Evolutionary conservation across 2,113 vertebrate genomes (phyloP).

Genomic region (Nothobranchius kuhntae): DNA sequence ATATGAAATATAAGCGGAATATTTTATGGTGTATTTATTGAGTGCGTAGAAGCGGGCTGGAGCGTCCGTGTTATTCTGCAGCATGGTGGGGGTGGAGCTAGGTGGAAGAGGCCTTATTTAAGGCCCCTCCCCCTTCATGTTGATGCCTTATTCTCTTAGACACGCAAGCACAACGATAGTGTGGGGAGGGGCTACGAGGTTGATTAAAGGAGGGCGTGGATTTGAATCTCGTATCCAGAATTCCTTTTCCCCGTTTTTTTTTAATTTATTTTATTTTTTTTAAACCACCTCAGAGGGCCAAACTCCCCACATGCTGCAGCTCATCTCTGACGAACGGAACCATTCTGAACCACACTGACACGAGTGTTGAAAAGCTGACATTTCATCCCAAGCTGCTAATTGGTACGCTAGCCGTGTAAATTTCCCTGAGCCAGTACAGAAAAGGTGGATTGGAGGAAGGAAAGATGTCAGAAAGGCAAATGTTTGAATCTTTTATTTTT

Average conservation of each 20-base stretch:
- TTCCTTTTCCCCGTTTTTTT: conserved; percentile 26
- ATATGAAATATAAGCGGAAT: conserved; percentile 79
- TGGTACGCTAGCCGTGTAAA: conserved; percentile 59
- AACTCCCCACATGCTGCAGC: conserved; percentile 53
- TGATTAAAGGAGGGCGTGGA: conserved; percentile 18
- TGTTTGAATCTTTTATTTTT: background rate
- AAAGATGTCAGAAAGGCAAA: conserved; percentile 30
- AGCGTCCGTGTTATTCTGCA: conserved; percentile 68
- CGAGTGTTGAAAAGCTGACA: conserved; percentile 50
- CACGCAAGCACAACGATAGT: conserved; percentile 77
- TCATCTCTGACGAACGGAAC: conserved; percentile 69
- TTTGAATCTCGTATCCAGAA: conserved; percentile 17
- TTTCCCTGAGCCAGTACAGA: conserved; percentile 44
- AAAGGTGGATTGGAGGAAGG: conserved; percentile 18
- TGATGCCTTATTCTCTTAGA: conserved; percentile 69
- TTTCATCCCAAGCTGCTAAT: conserved; percentile 74
- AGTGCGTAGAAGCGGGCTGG: conserved; percentile 72
- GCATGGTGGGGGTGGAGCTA: conserved; percentile 62
- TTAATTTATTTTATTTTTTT: too few species aligned
- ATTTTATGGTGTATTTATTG: conserved; percentile 86
- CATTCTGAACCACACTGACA: conserved; percentile 69
- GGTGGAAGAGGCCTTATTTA: conserved; percentile 30
- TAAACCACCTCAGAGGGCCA: conserved; percentile 34
- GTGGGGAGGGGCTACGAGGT: conserved; percentile 40
- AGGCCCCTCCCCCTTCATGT: conserved; percentile 63